Evolutionary conservation across 2,888 invertebrate species (phyloP), one percentile per base, ranked within the genome.

Genomic region (Euphydryas editha): DNA sequence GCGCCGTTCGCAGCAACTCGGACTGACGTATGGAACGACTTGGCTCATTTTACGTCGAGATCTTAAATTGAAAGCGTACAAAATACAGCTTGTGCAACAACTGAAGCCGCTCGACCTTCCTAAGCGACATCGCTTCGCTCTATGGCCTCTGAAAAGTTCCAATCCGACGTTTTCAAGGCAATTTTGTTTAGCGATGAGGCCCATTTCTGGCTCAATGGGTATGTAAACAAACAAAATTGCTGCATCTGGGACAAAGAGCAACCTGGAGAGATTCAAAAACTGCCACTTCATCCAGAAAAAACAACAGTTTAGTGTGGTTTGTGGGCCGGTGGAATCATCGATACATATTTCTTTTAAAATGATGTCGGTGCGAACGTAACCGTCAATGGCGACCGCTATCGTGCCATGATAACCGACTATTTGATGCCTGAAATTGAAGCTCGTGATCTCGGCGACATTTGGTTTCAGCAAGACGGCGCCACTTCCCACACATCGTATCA

Each of bases 321-420:
- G 68, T 81, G 77, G 76, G 71, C 74, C 69, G 78, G 77, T 42
- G 81, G 80, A 58, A 70, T 84, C 65, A 83, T 84, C 62, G 80
- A 79, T 17, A 83, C 82, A 49, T 79, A 75, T 67, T 80, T 80
- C 69, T 80, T 79, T 62, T 72, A 80, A 78, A 73, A 82, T 64
- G 76, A 75, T 6, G 74, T 13, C 70, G 77, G 76, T 49, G 13
- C 69, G 11, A 59, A 67, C 46, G 61, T 78, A 37, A 75, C 79
- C n/a, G 76, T 79, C 59, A 76, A 71, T 62, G 73, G 72, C 54
- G 73, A 68, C 5, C 71, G 74, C 24, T 78, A 78, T 59, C 55
- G 73, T 47, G 62, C 60, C 8, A 77, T 75, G 76, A 72, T 78
- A 21, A 71, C 39, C 54, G 42, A 42, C 15, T 42, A 15, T 17